Evolutionary conservation across 2,113 vertebrate genomes (phyloP).

Genomic region (Mirza zaza): DNA sequence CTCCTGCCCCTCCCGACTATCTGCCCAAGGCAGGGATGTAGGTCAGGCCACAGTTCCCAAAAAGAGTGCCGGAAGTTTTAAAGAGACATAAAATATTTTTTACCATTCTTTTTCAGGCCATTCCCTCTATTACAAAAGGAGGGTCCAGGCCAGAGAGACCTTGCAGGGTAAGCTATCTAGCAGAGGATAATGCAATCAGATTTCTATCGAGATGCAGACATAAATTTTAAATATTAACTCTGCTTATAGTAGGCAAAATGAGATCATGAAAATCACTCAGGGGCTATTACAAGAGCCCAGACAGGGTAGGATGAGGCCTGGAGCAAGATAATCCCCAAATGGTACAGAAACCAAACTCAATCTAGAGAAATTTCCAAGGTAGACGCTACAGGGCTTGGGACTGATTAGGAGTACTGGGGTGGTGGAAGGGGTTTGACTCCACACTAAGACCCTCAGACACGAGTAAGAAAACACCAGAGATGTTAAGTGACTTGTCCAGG

Average conservation of each 20-base stretch:
- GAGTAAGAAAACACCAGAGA: neutral
- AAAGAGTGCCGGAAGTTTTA: too few relatives aligned
- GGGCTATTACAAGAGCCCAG: neutral
- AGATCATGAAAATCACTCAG: neutral
- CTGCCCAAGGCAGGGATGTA: too few relatives aligned
- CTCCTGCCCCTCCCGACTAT: too few relatives aligned
- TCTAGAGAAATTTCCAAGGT: neutral
- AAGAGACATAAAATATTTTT: too few relatives aligned
- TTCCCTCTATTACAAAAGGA: neutral
- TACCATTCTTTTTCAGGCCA: too few relatives aligned
- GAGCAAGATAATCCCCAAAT: neutral
- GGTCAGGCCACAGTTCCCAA: too few relatives aligned
- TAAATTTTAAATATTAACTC: neutral
- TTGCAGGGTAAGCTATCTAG: rapidly evolving
- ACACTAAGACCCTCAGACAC: neutral
- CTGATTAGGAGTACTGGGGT: neutral
- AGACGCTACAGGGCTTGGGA: neutral
- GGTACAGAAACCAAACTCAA: neutral
- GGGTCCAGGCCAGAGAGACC: neutral
- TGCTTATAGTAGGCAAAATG: neutral
- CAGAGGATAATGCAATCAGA: too few relatives aligned
- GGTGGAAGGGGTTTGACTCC: neutral
- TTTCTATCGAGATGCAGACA: neutral
- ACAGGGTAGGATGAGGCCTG: neutral
- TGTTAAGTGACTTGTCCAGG: neutral